Evolutionary conservation across 2,888 invertebrate species (phyloP).

Genomic region (Heteromyza rotundicornis): DNA sequence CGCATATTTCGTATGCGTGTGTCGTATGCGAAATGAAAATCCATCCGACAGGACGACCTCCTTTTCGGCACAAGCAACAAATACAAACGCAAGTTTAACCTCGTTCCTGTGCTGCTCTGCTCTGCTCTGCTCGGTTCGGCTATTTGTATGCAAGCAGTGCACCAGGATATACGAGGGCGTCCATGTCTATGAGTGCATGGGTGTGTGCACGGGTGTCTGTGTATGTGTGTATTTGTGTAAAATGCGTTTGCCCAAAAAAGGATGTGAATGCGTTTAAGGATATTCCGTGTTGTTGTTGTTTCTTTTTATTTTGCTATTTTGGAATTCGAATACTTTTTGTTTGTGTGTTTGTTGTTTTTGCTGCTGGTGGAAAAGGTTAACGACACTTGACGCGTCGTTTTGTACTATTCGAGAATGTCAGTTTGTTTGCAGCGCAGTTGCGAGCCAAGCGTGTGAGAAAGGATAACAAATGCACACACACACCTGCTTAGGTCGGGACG

Average conservation of each 20-base stretch:
- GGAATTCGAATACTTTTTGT: neutral
- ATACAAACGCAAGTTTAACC: neutral
- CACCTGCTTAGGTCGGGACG: neutral
- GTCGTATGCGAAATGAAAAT: neutral
- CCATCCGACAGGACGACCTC: neutral
- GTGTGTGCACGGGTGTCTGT: neutral
- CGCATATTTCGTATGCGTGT: neutral
- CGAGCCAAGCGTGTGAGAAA: no score
- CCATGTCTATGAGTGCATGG: neutral
- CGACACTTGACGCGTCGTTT: neutral
- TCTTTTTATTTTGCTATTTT: neutral
- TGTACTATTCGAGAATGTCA: neutral
- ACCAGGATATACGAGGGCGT: neutral
- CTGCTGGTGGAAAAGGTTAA: neutral
- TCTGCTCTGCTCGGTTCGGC: no score
- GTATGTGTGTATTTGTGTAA: neutral
- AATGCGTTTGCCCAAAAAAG: neutral
- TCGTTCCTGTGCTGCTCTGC: neutral
- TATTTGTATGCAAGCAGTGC: constrained; percentile 1
- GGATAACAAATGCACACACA: neutral
- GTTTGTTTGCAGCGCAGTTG: neutral
- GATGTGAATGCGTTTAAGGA: neutral
- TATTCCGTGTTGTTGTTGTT: neutral
- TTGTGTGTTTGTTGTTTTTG: neutral
- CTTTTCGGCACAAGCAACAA: neutral